Percentiles rank a stretch among this genome's conserved stretches.
phyloP scores from a whole-genome alignment of 2,113 vertebrate species.

The Tragelaphus strepsiceros region DNA sequence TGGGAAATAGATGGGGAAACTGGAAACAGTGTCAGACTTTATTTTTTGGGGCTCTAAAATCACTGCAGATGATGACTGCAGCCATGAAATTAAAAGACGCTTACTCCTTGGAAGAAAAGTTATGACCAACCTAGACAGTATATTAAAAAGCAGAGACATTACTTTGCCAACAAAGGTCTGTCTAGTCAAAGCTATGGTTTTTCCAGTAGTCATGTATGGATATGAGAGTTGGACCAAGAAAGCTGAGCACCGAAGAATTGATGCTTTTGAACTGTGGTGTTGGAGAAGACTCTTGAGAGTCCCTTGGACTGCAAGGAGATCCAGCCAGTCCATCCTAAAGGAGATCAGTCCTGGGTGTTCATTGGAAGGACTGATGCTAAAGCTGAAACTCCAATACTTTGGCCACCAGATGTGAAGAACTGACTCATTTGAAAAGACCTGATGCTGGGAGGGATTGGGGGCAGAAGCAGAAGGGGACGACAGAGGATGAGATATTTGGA shows the following conservation, averaged over 20 bases:
- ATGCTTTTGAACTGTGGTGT: not conserved
- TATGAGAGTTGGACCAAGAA: not conserved
- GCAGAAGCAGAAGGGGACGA: not conserved
- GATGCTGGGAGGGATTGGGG: not conserved
- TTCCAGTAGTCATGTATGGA: not conserved
- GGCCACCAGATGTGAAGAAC: not conserved
- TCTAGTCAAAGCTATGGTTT: not conserved
- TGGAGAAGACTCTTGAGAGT: not conserved
- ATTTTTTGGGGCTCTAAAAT: not conserved
- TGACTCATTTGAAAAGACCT: not conserved
- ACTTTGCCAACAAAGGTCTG: not conserved
- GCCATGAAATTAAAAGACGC: not conserved
- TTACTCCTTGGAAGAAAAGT: not conserved
- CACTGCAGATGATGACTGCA: not conserved
- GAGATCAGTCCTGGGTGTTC: not conserved
- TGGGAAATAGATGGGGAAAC: not conserved
- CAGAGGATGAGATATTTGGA: not conserved
- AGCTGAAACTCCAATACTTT: not conserved
- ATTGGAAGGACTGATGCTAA: not conserved
- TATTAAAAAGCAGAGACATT: not conserved
- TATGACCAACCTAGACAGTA: not conserved
- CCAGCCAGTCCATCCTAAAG: not conserved
- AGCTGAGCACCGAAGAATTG: not conserved
- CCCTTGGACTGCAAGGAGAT: not conserved
- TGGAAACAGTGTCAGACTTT: not conserved